These are phyloP conservation scores for Eilema depressum DNA, from an alignment of 2,888 invertebrate species.

Conservation along the genomic window DNA sequence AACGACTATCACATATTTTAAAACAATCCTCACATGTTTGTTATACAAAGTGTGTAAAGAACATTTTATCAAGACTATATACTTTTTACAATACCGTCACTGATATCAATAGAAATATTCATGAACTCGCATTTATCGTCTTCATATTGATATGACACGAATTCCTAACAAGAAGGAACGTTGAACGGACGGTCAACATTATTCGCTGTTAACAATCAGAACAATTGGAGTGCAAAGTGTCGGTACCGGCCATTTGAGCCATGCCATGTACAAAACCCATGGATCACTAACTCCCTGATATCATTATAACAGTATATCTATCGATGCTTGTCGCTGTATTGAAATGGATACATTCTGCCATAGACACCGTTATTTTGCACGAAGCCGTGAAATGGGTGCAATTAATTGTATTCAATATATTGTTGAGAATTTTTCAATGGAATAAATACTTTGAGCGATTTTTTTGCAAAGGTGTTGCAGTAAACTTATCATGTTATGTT, in stretches of 20 bases:
- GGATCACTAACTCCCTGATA: slow-evolving; percentile 44
- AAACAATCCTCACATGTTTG: slow-evolving; percentile 12
- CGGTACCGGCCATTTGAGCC: slow-evolving; percentile 24
- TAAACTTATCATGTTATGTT: neutral
- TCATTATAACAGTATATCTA: slow-evolving; percentile 67
- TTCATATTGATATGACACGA: slow-evolving; percentile 26
- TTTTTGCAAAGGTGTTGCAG: neutral
- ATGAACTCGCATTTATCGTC: slow-evolving; percentile 14
- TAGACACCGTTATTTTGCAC: slow-evolving; percentile 73
- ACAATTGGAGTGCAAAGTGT: slow-evolving; percentile 50
- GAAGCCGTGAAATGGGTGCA: slow-evolving; percentile 71
- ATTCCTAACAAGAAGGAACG: slow-evolving; percentile 43
- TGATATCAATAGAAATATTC: slow-evolving; percentile 7
- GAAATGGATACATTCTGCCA: slow-evolving; percentile 70
- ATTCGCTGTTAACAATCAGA: slow-evolving; percentile 43
- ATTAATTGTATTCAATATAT: slow-evolving; percentile 55
- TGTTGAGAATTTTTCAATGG: slow-evolving; percentile 37
- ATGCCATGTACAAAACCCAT: slow-evolving; percentile 42
- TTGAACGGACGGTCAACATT: slow-evolving; percentile 34
- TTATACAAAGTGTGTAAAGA: neutral
- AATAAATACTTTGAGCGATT: neutral
- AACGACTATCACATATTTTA: neutral
- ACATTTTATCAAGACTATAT: slow-evolving; percentile 2
- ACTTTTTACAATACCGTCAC: neutral
- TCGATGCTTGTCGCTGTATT: slow-evolving; percentile 67